These are phyloP conservation scores for Gastracanthus pulcherrimus DNA, from an alignment of 2,888 invertebrate species.

Conservation along the genomic window DNA sequence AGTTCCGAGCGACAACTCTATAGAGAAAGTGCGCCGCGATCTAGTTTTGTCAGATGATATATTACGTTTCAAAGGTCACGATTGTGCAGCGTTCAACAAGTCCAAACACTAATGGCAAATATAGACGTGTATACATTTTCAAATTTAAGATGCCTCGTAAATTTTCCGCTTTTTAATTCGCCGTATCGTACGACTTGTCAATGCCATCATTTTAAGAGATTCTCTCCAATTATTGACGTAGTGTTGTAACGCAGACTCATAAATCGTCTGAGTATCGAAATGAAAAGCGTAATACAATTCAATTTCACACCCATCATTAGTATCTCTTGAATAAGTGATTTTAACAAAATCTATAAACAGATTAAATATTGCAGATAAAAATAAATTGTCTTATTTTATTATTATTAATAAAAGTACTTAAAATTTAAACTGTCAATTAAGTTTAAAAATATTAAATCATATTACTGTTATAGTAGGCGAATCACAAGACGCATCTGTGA, in stretches of 20 bases:
- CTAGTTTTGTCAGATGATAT: conserved; percentile 48
- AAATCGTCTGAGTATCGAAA: neutral
- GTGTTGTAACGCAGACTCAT: neutral
- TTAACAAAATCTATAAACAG: neutral
- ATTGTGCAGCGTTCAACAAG: conserved; percentile 34
- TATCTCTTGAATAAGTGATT: neutral
- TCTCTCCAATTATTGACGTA: neutral
- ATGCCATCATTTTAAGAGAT: conserved; percentile 6
- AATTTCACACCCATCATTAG: neutral
- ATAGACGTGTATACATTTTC: neutral
- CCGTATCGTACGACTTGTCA: conserved; percentile 7
- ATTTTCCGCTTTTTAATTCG: conserved; percentile 12
- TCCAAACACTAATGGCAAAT: conserved; percentile 1
- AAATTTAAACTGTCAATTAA: neutral
- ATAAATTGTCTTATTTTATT: neutral
- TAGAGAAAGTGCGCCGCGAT: conserved; percentile 52
- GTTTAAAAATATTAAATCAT: neutral
- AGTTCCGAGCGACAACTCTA: neutral
- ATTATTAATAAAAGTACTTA: neutral
- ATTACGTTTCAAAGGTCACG: conserved; percentile 50
- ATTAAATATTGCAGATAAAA: neutral
- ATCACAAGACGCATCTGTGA: no score
- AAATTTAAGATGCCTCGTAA: conserved; percentile 3
- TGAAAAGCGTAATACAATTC: neutral
- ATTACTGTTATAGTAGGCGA: no score